A percentile compares a stretch with the other conserved stretches of the same genome.
These are phyloP conservation scores for Enteromius unitaeniatus DNA, from an alignment of 2,797 vertebrate species.

Conservation along the genomic window DNA sequence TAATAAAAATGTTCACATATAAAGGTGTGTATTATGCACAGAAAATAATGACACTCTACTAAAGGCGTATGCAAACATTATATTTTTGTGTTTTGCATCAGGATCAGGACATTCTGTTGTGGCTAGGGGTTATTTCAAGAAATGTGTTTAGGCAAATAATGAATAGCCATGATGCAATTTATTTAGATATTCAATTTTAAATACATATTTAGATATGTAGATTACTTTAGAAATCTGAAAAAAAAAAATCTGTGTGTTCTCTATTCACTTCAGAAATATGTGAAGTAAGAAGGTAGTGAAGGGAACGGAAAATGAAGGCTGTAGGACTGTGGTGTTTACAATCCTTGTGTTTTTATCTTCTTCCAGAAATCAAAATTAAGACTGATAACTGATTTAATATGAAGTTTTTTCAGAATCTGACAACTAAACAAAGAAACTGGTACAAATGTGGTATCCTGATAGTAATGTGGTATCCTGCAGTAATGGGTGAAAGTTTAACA, in stretches of 20 bases:
- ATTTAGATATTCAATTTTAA: not conserved
- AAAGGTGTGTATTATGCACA: not conserved
- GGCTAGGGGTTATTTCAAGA: not conserved
- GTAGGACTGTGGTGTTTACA: not conserved
- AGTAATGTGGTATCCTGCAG: not conserved
- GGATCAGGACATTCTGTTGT: not conserved
- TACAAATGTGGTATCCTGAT: not conserved
- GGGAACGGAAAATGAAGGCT: not conserved
- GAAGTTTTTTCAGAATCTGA: not conserved
- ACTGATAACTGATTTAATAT: not conserved
- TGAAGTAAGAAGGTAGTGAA: not conserved
- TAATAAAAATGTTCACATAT: not conserved
- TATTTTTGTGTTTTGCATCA: not conserved
- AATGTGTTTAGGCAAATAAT: not conserved
- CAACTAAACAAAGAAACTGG: not conserved
- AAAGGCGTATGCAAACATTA: not conserved
- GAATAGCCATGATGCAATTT: not conserved
- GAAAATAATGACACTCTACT: not conserved
- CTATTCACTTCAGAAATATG: not conserved
- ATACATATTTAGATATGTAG: too few species aligned
- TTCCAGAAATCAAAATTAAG: not conserved
- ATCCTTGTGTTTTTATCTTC: not conserved
- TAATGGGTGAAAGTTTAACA: not conserved
- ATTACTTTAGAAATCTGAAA: conserved; percentile 1
- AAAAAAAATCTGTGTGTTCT: not conserved